Base-by-base conservation (phyloP, 2,797 vertebrate species). In the Poeciliopsis presidionis region DNA sequence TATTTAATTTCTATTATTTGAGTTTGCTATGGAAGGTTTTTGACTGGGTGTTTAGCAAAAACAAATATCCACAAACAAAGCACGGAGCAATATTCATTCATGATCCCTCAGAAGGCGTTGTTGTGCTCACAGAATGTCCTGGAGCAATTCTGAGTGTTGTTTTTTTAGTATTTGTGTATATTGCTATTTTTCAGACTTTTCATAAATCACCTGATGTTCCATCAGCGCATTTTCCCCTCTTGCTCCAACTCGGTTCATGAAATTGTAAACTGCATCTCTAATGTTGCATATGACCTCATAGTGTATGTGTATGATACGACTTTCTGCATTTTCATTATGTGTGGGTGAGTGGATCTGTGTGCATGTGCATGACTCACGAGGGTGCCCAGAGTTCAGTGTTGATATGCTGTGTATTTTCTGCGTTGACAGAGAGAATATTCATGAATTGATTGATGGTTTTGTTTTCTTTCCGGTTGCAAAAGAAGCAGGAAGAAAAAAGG, bases 361-460 rank as follows among this genome's bases (percentile, higher is more conserved):
- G 69, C 76, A 3, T 79, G 81, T 80, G 79, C 70, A 43, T 83
- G 75, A 85, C 78, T 88, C 79, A 77, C 74, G 39, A 2, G 59
- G 77, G 81, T 81, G 81, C 86, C 77, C 55, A 59, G 82, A 80
- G 89, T 90, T 91, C 82, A 81, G 73, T 74, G 86, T 75, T 88
- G 90, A 89, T 85, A 49, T 53, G 84, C 76, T 83, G 72, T 77
- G 65, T 74, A 79, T 85, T 90, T 88, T 73, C 81, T 78, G 76
- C 73, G 79, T 86, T 88, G 85, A 88, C 83, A 81, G 75, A 79
- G 65, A 82, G 75, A 88, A 89, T 81, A 88, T 88, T 91, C 84
- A 89, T 81, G 33, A 81, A 86, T 84, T 82, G 89, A 91, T 87
- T 90, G 89, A 93, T 90, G 87, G 81, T 84, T 89, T 84, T 86